Conservation (phyloP, 1,140 invertebrate species). For the Tetragnatha versicolor region DNA sequence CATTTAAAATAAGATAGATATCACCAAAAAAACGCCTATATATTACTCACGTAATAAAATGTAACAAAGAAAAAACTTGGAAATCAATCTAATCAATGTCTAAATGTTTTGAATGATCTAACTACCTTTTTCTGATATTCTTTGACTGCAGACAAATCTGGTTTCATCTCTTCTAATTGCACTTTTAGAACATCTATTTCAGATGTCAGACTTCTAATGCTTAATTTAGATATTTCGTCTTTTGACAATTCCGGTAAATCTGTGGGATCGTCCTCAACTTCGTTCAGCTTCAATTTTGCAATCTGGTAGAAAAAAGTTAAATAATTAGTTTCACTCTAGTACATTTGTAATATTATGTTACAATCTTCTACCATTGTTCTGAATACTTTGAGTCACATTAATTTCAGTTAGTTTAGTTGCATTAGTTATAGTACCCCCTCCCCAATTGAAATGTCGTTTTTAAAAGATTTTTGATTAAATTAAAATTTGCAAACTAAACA, state of each 20-base stretch:
- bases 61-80: too few species aligned
- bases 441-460: background rate
- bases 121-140: conserved; percentile 73
- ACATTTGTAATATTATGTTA: too few species aligned
- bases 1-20: too few species aligned
- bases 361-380: too few species aligned
- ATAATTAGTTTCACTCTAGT: background rate
- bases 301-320: conserved; percentile 65
- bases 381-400: too few species aligned
- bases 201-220: conserved; percentile 71
- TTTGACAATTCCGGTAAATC: conserved; percentile 66
- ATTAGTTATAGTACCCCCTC: background rate
- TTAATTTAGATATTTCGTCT: conserved; percentile 75
- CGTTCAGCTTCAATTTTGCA: conserved; percentile 72
- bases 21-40: too few species aligned
- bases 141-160: conserved; percentile 81
- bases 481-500: too few species aligned
- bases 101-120: too few species aligned
- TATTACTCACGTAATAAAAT: too few species aligned
- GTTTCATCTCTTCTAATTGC: conserved; percentile 73
- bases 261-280: conserved; percentile 68
- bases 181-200: conserved; percentile 74
- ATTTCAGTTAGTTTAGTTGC: too few species aligned
- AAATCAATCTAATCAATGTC: too few species aligned
- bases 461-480: too few species aligned